These are phyloP conservation scores for Ursus arctos DNA, from an alignment of 2,113 vertebrate genomes.

Conservation along the genomic window DNA sequence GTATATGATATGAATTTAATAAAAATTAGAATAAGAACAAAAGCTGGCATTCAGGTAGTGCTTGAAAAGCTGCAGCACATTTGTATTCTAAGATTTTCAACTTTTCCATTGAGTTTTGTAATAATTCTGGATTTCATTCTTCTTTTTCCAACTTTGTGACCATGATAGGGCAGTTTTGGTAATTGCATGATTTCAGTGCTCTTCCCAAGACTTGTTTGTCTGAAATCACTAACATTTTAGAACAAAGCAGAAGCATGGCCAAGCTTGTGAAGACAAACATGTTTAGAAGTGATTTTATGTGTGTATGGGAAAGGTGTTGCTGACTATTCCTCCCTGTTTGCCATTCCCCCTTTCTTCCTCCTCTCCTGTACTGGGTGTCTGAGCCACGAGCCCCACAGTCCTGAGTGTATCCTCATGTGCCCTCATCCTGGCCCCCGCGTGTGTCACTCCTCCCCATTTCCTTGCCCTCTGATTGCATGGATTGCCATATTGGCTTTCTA, in stretches of 20 bases:
- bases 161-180: background rate
- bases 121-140: background rate
- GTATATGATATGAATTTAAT: background rate
- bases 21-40: slow-evolving; percentile 6
- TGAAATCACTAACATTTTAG: background rate
- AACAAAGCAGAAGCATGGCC: slow-evolving; percentile 8
- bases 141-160: background rate
- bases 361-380: background rate
- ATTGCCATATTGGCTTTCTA: background rate
- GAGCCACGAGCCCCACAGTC: background rate
- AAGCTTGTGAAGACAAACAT: background rate
- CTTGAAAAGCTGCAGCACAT: background rate
- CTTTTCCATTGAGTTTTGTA: background rate
- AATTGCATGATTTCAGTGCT: background rate
- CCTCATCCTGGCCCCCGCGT: background rate
- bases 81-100: background rate
- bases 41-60: background rate
- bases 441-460: background rate
- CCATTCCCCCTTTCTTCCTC: background rate
- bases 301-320: background rate
- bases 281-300: background rate
- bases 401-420: background rate
- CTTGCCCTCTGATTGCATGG: background rate
- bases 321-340: background rate
- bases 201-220: background rate